Conservation (phyloP, 2,888 invertebrate genomes). For the Lordiphosa fenestrarum region DNA sequence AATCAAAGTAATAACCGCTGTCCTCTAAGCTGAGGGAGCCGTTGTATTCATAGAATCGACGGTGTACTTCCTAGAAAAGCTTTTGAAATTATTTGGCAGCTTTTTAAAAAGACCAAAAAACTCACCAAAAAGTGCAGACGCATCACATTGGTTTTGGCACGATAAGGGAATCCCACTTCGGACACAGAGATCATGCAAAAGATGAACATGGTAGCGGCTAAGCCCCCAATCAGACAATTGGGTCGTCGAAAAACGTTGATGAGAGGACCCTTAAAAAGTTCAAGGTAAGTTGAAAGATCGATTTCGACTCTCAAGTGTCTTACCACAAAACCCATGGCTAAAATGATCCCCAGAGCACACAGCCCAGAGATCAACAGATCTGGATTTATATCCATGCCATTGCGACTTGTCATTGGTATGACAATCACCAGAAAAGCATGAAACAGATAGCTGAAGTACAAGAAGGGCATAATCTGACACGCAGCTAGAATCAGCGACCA, state of each 20-base stretch:
- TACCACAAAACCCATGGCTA: conserved; percentile 77
- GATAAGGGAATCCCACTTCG: conserved; percentile 82
- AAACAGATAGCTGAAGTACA: conserved; percentile 81
- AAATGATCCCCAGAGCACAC: conserved; percentile 64
- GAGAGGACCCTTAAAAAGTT: conserved; percentile 67
- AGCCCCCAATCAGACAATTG: conserved; percentile 47
- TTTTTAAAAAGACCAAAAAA: not conserved
- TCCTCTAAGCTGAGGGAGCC: conserved; percentile 75
- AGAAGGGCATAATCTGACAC: conserved; percentile 79
- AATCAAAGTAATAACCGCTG: conserved; percentile 80
- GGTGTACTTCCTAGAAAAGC: conserved; percentile 79
- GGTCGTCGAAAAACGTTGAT: conserved; percentile 72
- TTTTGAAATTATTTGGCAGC: not conserved
- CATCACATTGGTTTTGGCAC: conserved; percentile 80
- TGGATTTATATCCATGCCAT: conserved; percentile 81
- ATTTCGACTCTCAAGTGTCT: conserved; percentile 2
- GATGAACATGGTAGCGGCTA: conserved; percentile 49
- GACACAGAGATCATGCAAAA: conserved; percentile 78
- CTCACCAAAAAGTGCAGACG: conserved; percentile 81
- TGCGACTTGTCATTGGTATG: conserved; percentile 83
- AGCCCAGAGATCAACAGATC: conserved; percentile 82
- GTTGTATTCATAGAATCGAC: conserved; percentile 78
- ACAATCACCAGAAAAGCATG: conserved; percentile 81
- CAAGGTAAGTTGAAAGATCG: not conserved
- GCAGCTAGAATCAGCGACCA: conserved; percentile 70